Base-by-base conservation (phyloP, 2,888 invertebrate species). In the Smittia aterrima region DNA sequence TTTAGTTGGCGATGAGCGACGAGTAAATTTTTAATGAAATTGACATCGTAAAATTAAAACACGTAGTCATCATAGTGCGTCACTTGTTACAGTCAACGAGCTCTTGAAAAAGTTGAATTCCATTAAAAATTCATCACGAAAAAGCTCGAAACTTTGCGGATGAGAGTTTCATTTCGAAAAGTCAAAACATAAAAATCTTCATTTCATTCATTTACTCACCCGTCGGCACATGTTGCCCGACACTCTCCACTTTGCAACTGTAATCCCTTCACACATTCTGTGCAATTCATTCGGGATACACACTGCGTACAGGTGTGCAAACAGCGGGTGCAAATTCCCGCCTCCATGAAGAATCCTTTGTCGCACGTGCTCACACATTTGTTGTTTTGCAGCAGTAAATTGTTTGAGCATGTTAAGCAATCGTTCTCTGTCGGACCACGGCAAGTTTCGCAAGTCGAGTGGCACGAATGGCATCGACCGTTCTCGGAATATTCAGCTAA, bases 181-280 rank as follows among this genome's bases (percentile, higher is more conserved):
- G 32, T 32, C 32, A 32, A 32, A 32, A 9, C 32, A 32, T 32
- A 32, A 32, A 32, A 32, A 9, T 32, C 32, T 32, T 32, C 47
- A 47, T 16, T 16, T 3, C 47, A 16, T 11, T 4, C 6, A 38
- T 47, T 47, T 13, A 79, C 78, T 81, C 80, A 88, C 87, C 88
- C 88, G 79, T 86, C 86, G 70, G 92, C 92, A 79, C 94, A 95
- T 1, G 91, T 87, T 0, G 92, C 90, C 75, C 90, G 85, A 81
- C 95, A 95, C 76, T 92, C 90, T 32, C 93, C 93, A 76, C 91
- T 92, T 82, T 94, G 92, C 70, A 95, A 84, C 78, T 92, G 88
- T 77, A 93, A 84, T 0, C 92, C 89, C 72, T 88, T 87, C n/a
- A 87, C 86, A 80, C 95, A 95, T 24, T 88, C 85, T 0, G 92